Base-by-base conservation (phyloP, 1,140 invertebrate species). In the Drosophila rhopaloa region DNA sequence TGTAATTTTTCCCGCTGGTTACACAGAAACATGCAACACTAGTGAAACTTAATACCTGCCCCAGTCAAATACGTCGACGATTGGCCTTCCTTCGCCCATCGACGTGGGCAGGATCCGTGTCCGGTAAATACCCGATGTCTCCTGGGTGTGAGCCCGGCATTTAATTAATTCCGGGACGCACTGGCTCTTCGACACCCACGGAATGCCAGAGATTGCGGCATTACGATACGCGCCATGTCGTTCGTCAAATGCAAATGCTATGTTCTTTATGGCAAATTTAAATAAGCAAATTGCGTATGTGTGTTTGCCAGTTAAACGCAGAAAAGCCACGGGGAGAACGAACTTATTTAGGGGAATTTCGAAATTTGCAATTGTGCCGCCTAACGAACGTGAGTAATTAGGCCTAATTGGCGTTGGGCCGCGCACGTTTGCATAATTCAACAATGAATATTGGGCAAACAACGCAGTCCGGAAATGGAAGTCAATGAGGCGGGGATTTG, bases 321-420 rank as follows among this genome's bases (percentile, higher is more conserved):
- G 35, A 14, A 32, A 37, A 40, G 37, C 27, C 27, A 40, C 8
- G 16, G 44, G 19, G 5, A 24, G 38, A 11, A 3, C 13, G 38
- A 6, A 40, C 8, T 10, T 32, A 48, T 58, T 58, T 58, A 6
- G 13, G 6, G 19, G 11, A 32, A 61, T 35, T 43, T 63, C 9
- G 27, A 55, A 71, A 44, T 72, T 40, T 29, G 46, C 54, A 38
- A 32, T 59, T 50, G 35, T 48, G n/a, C 24, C 38, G 24, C 24
- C 68, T 51, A 72, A 73, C 68, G 55, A 72, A 73, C 68, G 70
- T 73, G 47, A 72, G 70, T 73, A 73, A 73, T 73, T 73, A 73
- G 67, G 40, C 47, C 47, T 73, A 73, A 73, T 73, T 73, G 70
- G 70, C 47, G 47, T 11, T 19, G 13, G 13, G 10, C 11, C 16